Evolutionary conservation across 1,140 invertebrate species (phyloP), one percentile per base, ranked within the genome.

Genomic region (Microplitis mediator): DNA sequence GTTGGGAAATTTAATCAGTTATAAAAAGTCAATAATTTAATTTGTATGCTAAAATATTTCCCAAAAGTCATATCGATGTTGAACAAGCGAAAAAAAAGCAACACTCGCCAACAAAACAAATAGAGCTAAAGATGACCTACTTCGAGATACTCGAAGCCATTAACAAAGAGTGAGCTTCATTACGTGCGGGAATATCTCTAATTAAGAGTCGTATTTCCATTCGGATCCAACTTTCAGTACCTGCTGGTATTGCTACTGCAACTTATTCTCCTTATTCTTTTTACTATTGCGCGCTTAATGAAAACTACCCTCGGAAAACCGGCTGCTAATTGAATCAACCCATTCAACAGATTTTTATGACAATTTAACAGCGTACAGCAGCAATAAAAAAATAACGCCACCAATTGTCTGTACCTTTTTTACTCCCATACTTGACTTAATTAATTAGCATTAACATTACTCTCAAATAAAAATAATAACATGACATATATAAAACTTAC

Each of bases 171-270:
- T 75, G 68, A 70, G 73, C 76, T 78, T 81, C 79, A 83, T 84
- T 84, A 82, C 77, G 68, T 76, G 71, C 62, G 45, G 78, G 77
- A 78, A 80, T 80, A 78, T 77, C 78, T 70, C 79, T 83, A 83
- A 85, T 84, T 85, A 84, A 84, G 80, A 81, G 76, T 71, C 74
- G 77, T 80, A 79, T 77, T 78, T 80, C 75, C 69, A 73, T 76
- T 76, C 61, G 69, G 71, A 81, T 79, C 75, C 74, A 69, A 56
- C 74, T 72, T 71, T 54, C 52, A 69, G 71, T 35, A 14, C 52
- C 52, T 5, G n/a, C 16, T 56, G n/a, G n/a, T 23, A 14, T 56
- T 56, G n/a, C 52, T 56, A 14, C 11, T 23, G n/a, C 52, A n/a
- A 45, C 39, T 56, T 56, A 56, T 23, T 23, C 3, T 23, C 68